Evolutionary conservation across 2,888 invertebrate genomes (phyloP), one percentile per base, ranked within the genome.

Genomic region (Meiosimyza platycephala): DNA sequence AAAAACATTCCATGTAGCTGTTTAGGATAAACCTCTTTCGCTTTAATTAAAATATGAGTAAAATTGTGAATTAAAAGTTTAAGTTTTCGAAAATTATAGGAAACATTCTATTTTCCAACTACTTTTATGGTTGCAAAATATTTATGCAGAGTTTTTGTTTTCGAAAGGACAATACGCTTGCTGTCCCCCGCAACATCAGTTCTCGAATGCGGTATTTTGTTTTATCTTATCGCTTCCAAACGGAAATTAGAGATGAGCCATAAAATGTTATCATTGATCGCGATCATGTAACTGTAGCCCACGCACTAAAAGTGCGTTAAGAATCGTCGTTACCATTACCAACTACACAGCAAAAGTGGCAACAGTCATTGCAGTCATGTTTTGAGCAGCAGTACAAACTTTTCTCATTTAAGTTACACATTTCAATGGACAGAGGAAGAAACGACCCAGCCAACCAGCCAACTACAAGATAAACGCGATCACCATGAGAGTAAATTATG

Each of bases 241-340:
- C 68, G 68, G 68, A 72, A 72, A 72, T 72, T 74, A 60, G 72
- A 72, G 72, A 54, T 70, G 72, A 22, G 64, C 72, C 60, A 66
- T 66, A 68, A 76, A 78, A 77, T 76, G 77, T 84, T 84, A 86
- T 85, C 85, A 83, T 80, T 84, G 85, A 86, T 85, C 85, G 85
- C 86, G 85, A 85, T 86, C 85, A 83, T 85, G 86, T 85, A 85
- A 86, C 85, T 85, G 82, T 86, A 85, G 81, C 85, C 85, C 85
- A 85, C 85, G 85, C 85, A 85, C 80, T 76, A 74, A 77, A 72
- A 60, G 59, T 40, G 52, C 69, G 69, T 59, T 51, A 54, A 60
- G 60, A 60, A 51, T 51, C n/a, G 40, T 40, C 55, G 47, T n/a
- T 16, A 47, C 65, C 60, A n/a, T 13, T 33, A 60, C 13, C 60